Percentiles rank a stretch among this genome's conserved stretches.
phyloP scores from a whole-genome alignment of 1,140 invertebrate genomes.

The Aphelenchoides besseyi region DNA sequence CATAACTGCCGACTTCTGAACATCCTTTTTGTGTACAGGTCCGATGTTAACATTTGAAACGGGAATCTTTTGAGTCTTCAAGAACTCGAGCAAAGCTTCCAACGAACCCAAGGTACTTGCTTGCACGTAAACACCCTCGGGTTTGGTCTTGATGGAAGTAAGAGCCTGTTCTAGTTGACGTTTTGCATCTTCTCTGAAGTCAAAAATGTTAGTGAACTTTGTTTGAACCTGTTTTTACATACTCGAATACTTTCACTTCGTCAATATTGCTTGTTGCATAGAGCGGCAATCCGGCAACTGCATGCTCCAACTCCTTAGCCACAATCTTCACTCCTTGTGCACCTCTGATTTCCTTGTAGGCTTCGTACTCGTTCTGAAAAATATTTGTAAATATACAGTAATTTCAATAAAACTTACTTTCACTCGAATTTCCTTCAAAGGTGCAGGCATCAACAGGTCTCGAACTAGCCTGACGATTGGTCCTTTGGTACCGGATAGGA shows the following conservation, averaged over 20 bases:
- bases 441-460: conserved; percentile 92
- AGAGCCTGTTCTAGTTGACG: conserved; percentile 75
- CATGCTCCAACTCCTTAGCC: conserved; percentile 94
- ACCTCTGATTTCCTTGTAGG: conserved; percentile 88
- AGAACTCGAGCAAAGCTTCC: conserved; percentile 92
- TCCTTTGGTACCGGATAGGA: conserved; percentile 93
- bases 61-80: conserved; percentile 89
- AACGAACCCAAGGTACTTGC: conserved; percentile 95
- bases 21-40: conserved; percentile 96
- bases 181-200: conserved; percentile 56
- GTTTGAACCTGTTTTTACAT: no score
- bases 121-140: conserved; percentile 94
- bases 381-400: conserved; percentile 24
- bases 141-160: conserved; percentile 81
- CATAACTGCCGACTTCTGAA: conserved; percentile 99
- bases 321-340: conserved; percentile 95
- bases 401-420: conserved; percentile 70
- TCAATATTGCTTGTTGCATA: conserved; percentile 83
- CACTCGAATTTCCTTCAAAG: conserved; percentile 91
- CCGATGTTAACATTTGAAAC: conserved; percentile 97
- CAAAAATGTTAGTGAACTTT: background rate
- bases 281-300: conserved; percentile 76
- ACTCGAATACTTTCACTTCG: conserved; percentile 81
- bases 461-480: conserved; percentile 95
- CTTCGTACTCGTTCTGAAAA: conserved; percentile 82